Conservation (phyloP, 53 echinoderm and acorn worm species). For the Arbacia lixula region DNA sequence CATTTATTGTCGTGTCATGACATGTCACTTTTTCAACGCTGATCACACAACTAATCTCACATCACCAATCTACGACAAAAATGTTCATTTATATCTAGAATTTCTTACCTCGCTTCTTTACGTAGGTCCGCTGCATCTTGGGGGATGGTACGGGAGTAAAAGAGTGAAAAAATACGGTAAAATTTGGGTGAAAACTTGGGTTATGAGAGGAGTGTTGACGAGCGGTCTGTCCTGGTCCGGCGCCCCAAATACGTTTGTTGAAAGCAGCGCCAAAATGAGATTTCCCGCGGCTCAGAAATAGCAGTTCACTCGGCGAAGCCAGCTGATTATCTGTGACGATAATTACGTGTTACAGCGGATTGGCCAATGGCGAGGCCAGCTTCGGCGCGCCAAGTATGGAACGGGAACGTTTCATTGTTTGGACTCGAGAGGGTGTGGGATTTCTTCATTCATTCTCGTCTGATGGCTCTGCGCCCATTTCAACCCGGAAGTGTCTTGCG, state of each 20-base stretch:
- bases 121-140: slow-evolving; percentile 66
- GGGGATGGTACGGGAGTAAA: neutral
- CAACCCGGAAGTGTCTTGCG: no score
- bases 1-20: no score
- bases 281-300: neutral
- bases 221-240: neutral
- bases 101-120: slow-evolving; percentile 62
- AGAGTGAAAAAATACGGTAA: neutral
- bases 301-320: neutral
- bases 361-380: slow-evolving; percentile 10
- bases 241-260: neutral
- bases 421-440: neutral
- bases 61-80: no score
- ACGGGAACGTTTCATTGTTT: slow-evolving; percentile 2
- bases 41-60: no score
- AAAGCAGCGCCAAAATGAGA: slow-evolving; percentile 60
- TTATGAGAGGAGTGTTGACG: no score
- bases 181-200: slow-evolving; percentile 5
- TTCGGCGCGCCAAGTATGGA: slow-evolving; percentile 40
- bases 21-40: no score
- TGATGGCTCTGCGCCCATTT: no score
- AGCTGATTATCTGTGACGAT: slow-evolving; percentile 13
- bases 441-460: no score
- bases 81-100: no score
- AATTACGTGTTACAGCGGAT: neutral